Conservation (phyloP, 2,797 vertebrate species). For the Malacoraja senta region DNA sequence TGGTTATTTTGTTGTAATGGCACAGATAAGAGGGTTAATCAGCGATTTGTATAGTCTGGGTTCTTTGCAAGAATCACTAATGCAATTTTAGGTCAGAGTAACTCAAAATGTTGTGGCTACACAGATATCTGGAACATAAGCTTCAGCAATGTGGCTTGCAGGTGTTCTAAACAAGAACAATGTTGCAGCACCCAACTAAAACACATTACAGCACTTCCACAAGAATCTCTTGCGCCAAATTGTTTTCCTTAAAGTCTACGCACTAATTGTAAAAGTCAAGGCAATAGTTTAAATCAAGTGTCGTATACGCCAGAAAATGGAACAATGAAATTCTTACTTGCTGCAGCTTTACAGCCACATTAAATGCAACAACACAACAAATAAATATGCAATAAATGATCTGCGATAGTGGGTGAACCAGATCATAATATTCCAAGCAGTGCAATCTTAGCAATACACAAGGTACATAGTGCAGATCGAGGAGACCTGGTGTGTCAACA, state of each 20-base stretch:
- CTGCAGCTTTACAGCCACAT: too few species aligned
- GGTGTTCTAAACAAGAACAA: background rate
- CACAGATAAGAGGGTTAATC: background rate
- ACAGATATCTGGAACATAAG: background rate
- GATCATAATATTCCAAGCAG: too few species aligned
- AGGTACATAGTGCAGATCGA: too few species aligned
- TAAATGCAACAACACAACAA: too few species aligned
- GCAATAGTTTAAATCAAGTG: too few species aligned
- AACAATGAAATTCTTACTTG: too few species aligned
- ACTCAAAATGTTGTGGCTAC: background rate
- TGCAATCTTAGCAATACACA: too few species aligned
- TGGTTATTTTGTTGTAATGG: background rate
- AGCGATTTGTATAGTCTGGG: background rate
- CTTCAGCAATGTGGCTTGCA: background rate
- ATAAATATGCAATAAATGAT: too few species aligned
- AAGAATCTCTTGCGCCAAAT: background rate
- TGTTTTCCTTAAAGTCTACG: background rate
- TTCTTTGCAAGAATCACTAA: conserved; percentile 18
- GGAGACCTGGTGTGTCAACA: too few species aligned
- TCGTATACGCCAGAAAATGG: too few species aligned
- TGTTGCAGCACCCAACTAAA: background rate
- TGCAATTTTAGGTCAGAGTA: background rate
- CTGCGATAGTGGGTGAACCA: too few species aligned
- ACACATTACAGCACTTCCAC: background rate
- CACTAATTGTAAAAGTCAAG: background rate